Evolutionary conservation across 2,113 vertebrate species (phyloP).

Genomic region (Hyaena hyaena): DNA sequence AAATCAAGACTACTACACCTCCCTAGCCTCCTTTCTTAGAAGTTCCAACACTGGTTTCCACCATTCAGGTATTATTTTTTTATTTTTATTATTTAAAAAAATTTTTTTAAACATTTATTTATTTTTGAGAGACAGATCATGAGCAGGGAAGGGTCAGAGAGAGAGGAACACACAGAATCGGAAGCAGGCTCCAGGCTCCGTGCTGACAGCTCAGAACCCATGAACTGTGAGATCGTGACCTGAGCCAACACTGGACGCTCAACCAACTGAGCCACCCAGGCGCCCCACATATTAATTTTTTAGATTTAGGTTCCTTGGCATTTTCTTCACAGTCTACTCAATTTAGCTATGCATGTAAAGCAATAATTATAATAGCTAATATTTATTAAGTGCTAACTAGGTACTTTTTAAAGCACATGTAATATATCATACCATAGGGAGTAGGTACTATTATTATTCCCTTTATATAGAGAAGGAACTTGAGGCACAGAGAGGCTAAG

Average conservation of each 20-base stretch:
- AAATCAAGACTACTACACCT: neutral
- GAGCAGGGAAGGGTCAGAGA: too few species aligned
- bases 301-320: neutral
- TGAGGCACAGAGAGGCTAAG: neutral
- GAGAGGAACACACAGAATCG: too few species aligned
- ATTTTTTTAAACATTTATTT: too few species aligned
- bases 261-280: too few species aligned
- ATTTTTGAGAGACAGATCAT: too few species aligned
- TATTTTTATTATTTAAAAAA: neutral
- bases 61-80: neutral
- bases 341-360: neutral
- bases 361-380: neutral
- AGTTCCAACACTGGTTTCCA: neutral
- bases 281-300: neutral
- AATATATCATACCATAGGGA: neutral
- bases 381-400: neutral
- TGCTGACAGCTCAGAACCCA: too few species aligned
- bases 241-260: too few species aligned
- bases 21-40: neutral
- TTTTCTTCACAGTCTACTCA: neutral
- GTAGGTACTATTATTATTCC: neutral
- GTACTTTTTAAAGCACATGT: neutral
- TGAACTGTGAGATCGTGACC: too few species aligned
- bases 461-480: neutral
- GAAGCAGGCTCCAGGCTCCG: too few species aligned